Evolutionary conservation across 2,113 vertebrate species (phyloP), one percentile per base, ranked within the genome.

Genomic region (Mustela lutreola): DNA sequence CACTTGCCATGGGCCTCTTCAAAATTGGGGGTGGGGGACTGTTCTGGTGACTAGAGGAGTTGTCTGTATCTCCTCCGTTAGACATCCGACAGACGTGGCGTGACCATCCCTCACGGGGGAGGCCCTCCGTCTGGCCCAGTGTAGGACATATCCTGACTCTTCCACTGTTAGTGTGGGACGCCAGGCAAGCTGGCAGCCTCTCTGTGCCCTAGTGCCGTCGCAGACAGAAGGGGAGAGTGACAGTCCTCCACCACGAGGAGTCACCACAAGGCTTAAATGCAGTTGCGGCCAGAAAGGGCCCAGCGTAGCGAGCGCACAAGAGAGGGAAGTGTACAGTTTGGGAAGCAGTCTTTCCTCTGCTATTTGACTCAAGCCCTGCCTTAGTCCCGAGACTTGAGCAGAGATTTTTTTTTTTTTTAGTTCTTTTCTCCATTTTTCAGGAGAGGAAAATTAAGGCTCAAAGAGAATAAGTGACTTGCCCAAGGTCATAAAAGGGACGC

Each of bases 141-240:
- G 0, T n/a, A 60, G 15, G 58, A 56, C 42, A 5, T 33, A n/a
- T 18, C 60, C 19, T 36, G 86, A 31, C 67, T 45, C 53, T 42
- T 62, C 75, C 36, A 4, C 22, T 39, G 31, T 58, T 33, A 39
- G 28, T n/a, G 4, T 75, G 53, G 63, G 79, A 83, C 53, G 11
- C 60, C 42, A 58, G 56, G 78, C 53, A 31, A 81, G 36, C 39
- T 0, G 0, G 16, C 28, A 60, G 42, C 58, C 28, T 48, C 3
- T 82, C 58, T 71, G 62, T 42, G n/a, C 84, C 62, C 7, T 1
- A 2, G 60, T 19, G 15, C 48, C 76, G 11, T 62, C 16, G 1
- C 5, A 4, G 4, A 8, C 7, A 8, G 58, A 11, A 11, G 28
- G 11, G 50, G 33, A 10, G 50, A 18, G 18, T 5, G 0, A 19